phyloP scores from a whole-genome alignment of 2,888 invertebrate species.

The Volucella inflata region DNA sequence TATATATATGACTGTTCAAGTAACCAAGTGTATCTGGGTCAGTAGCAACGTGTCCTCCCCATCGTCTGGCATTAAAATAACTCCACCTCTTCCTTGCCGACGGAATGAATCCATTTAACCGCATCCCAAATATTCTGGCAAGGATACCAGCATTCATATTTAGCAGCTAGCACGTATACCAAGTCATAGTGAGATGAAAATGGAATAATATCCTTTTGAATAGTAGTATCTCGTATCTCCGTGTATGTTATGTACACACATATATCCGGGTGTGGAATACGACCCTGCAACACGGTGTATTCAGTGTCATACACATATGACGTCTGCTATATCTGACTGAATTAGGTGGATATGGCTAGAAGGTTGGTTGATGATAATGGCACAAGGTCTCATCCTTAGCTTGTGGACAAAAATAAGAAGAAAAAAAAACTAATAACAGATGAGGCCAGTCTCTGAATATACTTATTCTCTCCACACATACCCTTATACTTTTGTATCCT shows the following conservation, averaged over 20 bases:
- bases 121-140: slow-evolving; percentile 66
- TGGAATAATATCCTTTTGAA: slow-evolving; percentile 20
- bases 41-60: slow-evolving; percentile 51
- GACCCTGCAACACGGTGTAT: not conserved
- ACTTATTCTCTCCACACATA: slow-evolving; percentile 1
- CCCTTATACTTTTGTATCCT: not conserved
- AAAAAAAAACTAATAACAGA: no score
- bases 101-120: slow-evolving; percentile 52
- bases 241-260: not conserved
- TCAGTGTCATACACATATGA: slow-evolving; percentile 15
- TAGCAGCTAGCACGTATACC: not conserved
- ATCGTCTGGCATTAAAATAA: slow-evolving; percentile 24
- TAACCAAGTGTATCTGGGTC: slow-evolving; percentile 50
- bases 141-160: slow-evolving; percentile 22
- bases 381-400: slow-evolving; percentile 70
- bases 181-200: not conserved
- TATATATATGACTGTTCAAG: slow-evolving; percentile 3
- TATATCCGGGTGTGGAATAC: no score
- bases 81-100: slow-evolving; percentile 6
- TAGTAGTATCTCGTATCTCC: slow-evolving; percentile 7
- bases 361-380: slow-evolving; percentile 65
- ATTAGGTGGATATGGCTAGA: slow-evolving; percentile 13
- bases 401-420: slow-evolving; percentile 3
- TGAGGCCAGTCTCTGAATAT: slow-evolving; percentile 45
- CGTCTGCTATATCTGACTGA: slow-evolving; percentile 12